phyloP scores from a whole-genome alignment of 2,797 vertebrate species.

The Siniperca obscura region DNA sequence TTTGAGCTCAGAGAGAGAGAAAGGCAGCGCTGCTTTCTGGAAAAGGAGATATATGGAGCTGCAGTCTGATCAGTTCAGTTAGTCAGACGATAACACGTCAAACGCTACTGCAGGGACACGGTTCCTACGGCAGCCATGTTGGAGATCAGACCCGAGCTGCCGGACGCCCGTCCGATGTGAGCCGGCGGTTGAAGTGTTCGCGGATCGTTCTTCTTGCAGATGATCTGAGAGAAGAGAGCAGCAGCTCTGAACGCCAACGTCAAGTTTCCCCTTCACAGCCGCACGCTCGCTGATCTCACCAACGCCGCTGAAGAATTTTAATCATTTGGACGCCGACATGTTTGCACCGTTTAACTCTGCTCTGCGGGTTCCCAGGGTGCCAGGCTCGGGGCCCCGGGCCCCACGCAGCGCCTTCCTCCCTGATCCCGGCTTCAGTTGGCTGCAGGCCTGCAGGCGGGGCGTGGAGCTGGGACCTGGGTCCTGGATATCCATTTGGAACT shows the following conservation, averaged over 20 bases:
- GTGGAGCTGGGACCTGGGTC: slow-evolving; percentile 50
- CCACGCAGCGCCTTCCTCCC: slow-evolving; percentile 22
- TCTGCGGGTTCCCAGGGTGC: slow-evolving; percentile 37
- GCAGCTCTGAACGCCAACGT: neutral
- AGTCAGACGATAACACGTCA: too few species aligned
- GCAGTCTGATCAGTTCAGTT: too few species aligned
- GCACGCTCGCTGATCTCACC: slow-evolving; percentile 24
- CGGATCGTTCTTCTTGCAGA: too few species aligned
- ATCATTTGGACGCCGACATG: slow-evolving; percentile 13
- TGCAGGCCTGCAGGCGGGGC: slow-evolving; percentile 51
- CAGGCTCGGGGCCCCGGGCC: slow-evolving; percentile 3
- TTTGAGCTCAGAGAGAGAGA: too few species aligned
- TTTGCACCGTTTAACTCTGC: slow-evolving; percentile 23
- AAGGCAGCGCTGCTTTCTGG: too few species aligned
- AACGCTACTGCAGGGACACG: too few species aligned
- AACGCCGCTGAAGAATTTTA: slow-evolving; percentile 28
- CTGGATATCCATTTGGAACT: slow-evolving; percentile 84
- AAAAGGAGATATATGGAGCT: too few species aligned
- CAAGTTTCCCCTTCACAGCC: neutral
- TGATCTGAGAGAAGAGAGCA: too few species aligned
- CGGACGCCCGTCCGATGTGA: too few species aligned
- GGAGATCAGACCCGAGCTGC: too few species aligned
- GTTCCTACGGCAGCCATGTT: too few species aligned
- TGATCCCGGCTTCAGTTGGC: slow-evolving; percentile 34
- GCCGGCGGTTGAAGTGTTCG: too few species aligned